A percentile compares a stretch with the other conserved stretches of the same genome.
phyloP scores from a whole-genome alignment of 2,888 invertebrate species.

The Amiota minor region DNA sequence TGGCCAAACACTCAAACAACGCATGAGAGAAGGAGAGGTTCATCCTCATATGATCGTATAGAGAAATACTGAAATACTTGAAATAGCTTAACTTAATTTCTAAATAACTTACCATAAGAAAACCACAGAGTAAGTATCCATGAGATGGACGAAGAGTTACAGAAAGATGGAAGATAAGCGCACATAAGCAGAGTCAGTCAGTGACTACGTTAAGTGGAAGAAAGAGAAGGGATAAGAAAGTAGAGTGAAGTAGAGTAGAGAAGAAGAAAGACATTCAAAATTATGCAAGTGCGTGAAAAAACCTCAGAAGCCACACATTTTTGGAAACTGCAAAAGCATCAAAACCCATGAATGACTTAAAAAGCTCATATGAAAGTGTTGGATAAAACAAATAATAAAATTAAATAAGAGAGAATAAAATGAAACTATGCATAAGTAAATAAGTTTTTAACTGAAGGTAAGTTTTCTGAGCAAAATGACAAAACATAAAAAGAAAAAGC shows the following conservation, averaged over 20 bases:
- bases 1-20: not conserved
- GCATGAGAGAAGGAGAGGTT: not conserved
- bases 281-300: conserved; percentile 2
- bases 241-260: not conserved
- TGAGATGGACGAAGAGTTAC: not conserved
- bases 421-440: too few species aligned
- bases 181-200: too few species aligned
- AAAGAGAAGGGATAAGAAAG: too few species aligned
- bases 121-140: not conserved
- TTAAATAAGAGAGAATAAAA: not conserved
- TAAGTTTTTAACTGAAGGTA: too few species aligned
- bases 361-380: not conserved
- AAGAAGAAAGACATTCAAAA: not conserved
- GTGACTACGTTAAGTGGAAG: too few species aligned
- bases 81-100: not conserved
- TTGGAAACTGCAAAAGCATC: not conserved
- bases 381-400: not conserved
- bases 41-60: not conserved
- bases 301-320: conserved; percentile 7
- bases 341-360: too few species aligned
- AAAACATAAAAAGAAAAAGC: too few species aligned
- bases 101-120: not conserved
- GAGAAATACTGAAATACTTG: not conserved
- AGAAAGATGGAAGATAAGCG: too few species aligned
- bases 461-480: too few species aligned